These are phyloP conservation scores for Crenuchus spilurus DNA, from an alignment of 2,797 vertebrate genomes.

Conservation along the genomic window DNA sequence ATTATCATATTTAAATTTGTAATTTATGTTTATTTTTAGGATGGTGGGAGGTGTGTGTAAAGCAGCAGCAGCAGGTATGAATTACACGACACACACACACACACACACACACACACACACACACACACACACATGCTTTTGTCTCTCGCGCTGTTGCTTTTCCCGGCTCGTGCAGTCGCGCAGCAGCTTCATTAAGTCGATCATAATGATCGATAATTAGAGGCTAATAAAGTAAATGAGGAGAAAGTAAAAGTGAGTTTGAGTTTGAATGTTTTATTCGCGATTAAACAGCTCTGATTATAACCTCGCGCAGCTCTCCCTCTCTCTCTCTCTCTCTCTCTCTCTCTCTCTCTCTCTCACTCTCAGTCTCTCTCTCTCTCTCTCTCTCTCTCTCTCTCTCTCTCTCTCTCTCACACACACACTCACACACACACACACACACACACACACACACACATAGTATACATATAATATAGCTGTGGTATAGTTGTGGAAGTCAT, in stretches of 20 bases:
- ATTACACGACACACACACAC: too few relatives aligned
- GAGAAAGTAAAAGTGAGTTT: background rate
- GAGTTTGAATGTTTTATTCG: background rate
- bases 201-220: background rate
- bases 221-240: background rate
- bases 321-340: too few relatives aligned
- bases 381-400: background rate
- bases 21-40: too few relatives aligned
- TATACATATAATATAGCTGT: too few relatives aligned
- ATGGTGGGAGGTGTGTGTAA: too few relatives aligned
- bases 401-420: background rate
- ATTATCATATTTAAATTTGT: too few relatives aligned
- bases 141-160: conserved; percentile 67
- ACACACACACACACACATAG: conserved; percentile 1
- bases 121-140: too few relatives aligned
- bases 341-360: too few relatives aligned
- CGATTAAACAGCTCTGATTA: background rate
- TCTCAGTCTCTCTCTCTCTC: background rate
- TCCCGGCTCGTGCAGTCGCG: background rate
- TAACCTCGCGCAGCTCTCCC: background rate
- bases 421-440: conserved; percentile 2
- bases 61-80: too few relatives aligned
- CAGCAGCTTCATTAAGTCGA: background rate
- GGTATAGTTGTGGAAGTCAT: too few relatives aligned
- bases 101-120: conserved; percentile 2